Base-by-base conservation (phyloP, 2,797 vertebrate genomes). In the Cuniculus paca region DNA sequence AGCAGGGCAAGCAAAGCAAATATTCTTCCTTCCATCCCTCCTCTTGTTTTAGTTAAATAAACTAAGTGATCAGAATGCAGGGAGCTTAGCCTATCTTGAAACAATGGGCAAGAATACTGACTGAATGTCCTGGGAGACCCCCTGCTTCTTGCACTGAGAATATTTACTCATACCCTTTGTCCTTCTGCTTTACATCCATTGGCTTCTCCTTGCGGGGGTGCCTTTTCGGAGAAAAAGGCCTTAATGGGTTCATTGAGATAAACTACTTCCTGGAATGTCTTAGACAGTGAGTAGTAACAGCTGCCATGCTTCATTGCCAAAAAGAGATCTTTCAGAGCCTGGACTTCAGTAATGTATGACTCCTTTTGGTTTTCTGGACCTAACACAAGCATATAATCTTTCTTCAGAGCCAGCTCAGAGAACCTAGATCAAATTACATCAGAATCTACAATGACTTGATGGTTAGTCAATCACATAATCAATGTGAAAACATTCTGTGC, bases 391-490 rank as follows among this genome's bases (percentile, higher is more conserved):
- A 91, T 54, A 36, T 52, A 89, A 88, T 89, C 85, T 88, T 91
- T 95, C 78, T 93, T 65, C 75, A 60, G 65, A 92, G 50, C 58
- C 85, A 94, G 34, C 77, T 80, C 86, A 79, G 88, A 74, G 81
- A 88, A 61, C 45, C 54, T 93, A 79, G 61, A 96, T 86, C 60
- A 97, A 96, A 90, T 95, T 88, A 90, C 65, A 65, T 74, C 54
- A 88, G 94, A 88, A 95, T 94, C 54, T 34, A 95, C 22, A 68
- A 50, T 94, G 92, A 50, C 34, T 95, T 85, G 50, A n/a, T 94
- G 60, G 26, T 94, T 90, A 88, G 63, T 77, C 88, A 95, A 85
- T 95, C 85, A 95, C 82, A 85, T 61, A 94, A 90, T 94, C 24
- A 75, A 87, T 68, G 36, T 63, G 80, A 42, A 92, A 93, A 97